Evolutionary conservation across 2,113 vertebrate species (phyloP), one percentile per base, ranked within the genome.

Genomic region (Sisor rabdophorus): DNA sequence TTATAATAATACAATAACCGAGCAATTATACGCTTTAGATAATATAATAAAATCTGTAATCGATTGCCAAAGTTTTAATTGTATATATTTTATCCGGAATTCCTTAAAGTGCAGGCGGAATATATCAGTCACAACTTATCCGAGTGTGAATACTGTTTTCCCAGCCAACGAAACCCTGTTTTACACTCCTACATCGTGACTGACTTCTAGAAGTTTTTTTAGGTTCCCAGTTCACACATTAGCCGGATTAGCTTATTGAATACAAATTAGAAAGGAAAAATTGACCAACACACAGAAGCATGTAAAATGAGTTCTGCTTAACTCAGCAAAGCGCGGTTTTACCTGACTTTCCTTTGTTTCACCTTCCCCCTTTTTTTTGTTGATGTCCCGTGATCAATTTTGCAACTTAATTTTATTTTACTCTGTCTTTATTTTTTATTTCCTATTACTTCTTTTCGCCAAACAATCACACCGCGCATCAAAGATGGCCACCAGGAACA

Each of bases 401-500:
- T 16, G 55, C 78, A 67, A 61, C 52, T 85, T 70, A n/a, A n/a
- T n/a, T n/a, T n/a, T 60, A 75, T 58, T 48, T 85, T 67, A 54
- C 75, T 48, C 81, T 73, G 60, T 71, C 64, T 84, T 74, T 81
- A 86, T 88, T 85, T 81, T 73, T 63, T 79, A 83, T 82, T 85
- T 81, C 83, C 78, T 82, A 80, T 89, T 86, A 89, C 89, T 89
- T 89, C 87, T 89, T 89, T 86, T 89, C 88, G 87, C 82, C 85
- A 91, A 91, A 91, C 91, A 92, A 92, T 91, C 90, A 90, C 86
- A 86, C 86, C 86, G 87, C 86, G 87, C 83, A 91, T 91, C 91
- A 87, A 92, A 92, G 90, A 92, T 92, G 91, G 91, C 91, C 81
- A 81, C 90, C 90, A 91, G 91, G 89, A 91, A 91, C 91, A 88